Conservation (phyloP, 2,888 invertebrate genomes). For the Drosophila kokeensis region DNA sequence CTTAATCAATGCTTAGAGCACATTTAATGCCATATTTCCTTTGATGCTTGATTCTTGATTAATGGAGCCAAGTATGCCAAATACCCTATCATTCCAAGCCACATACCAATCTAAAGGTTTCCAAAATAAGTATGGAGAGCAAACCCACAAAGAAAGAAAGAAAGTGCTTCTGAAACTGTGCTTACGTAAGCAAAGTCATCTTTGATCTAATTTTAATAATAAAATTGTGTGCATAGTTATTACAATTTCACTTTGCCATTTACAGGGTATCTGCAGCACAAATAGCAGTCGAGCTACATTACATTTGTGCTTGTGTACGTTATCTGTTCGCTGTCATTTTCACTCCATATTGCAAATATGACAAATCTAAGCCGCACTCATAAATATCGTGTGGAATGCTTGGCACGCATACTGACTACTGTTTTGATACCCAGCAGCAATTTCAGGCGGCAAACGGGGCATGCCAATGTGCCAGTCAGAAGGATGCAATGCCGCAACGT, state of each 20-base stretch:
- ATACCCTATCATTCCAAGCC: not conserved
- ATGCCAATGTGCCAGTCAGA: not conserved
- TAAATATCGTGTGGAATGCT: conserved; percentile 40
- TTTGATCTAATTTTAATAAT: not conserved
- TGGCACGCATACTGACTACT: conserved; percentile 24
- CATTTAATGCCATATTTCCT: not conserved
- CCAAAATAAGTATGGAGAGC: not conserved
- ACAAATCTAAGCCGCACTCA: conserved; percentile 39
- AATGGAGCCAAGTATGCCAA: not conserved
- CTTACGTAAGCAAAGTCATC: not conserved
- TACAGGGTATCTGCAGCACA: not conserved
- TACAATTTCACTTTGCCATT: not conserved
- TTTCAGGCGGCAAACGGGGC: not conserved
- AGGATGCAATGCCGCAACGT: too few species aligned
- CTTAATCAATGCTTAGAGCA: not conserved
- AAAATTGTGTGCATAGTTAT: not conserved
- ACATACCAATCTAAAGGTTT: not conserved
- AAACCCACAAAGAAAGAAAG: not conserved
- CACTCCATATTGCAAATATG: conserved; percentile 40
- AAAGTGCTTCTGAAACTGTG: not conserved
- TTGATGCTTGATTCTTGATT: not conserved
- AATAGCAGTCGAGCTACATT: not conserved
- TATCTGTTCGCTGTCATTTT: conserved; percentile 13
- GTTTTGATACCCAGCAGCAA: conserved; percentile 11
- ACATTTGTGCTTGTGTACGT: not conserved